These are phyloP conservation scores for Rhodophaea formosa DNA, from an alignment of 2,888 invertebrate genomes.

Conservation along the genomic window DNA sequence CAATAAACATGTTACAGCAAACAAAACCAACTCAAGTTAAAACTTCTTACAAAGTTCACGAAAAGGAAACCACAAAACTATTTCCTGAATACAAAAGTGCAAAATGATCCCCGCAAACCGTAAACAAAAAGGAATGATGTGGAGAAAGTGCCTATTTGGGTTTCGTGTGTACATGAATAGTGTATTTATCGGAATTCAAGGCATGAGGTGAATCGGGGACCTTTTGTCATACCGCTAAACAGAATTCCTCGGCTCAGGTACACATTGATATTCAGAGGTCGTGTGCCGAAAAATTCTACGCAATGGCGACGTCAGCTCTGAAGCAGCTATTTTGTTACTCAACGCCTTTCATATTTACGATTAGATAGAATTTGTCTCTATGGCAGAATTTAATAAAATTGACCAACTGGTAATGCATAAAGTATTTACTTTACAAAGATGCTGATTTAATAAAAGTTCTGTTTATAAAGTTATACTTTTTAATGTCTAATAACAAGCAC, in stretches of 20 bases:
- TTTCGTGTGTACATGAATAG: slow-evolving; percentile 24
- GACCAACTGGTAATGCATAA: too few species aligned
- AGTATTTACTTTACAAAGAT: too few species aligned
- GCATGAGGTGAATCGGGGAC: slow-evolving; percentile 38
- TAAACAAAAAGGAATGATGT: slow-evolving; percentile 17
- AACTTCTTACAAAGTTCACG: neutral
- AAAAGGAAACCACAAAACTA: slow-evolving; percentile 4
- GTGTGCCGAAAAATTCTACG: slow-evolving; percentile 42
- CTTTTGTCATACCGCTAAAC: slow-evolving; percentile 40
- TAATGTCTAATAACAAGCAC: too few species aligned
- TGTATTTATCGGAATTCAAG: slow-evolving; percentile 32
- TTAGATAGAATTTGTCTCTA: slow-evolving; percentile 23
- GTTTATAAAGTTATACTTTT: too few species aligned
- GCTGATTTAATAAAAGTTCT: too few species aligned
- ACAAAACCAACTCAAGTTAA: neutral
- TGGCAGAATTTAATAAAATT: too few species aligned
- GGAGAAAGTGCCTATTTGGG: slow-evolving; percentile 23
- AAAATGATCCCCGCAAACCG: slow-evolving; percentile 7
- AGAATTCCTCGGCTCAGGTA: slow-evolving; percentile 44
- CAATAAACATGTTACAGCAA: neutral
- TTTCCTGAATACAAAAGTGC: neutral
- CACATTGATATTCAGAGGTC: slow-evolving; percentile 52
- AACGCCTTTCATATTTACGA: slow-evolving; percentile 43
- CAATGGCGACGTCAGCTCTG: slow-evolving; percentile 44
- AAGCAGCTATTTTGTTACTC: slow-evolving; percentile 41